Conservation (phyloP, 1,140 invertebrate species). For the Cherax destructor region DNA sequence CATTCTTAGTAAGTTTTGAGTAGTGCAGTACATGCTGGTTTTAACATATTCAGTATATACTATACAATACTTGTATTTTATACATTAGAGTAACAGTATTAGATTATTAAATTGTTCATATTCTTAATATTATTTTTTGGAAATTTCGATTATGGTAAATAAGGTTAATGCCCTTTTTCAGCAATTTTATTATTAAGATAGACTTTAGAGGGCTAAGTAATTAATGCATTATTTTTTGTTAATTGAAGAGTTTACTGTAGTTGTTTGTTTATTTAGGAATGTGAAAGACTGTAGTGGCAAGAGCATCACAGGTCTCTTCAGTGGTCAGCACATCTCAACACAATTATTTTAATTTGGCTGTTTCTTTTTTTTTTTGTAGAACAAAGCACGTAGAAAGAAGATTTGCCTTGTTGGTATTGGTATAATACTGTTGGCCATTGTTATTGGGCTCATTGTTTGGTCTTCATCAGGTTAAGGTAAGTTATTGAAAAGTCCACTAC, state of each 20-base stretch:
- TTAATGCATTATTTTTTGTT: background rate
- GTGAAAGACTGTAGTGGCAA: background rate
- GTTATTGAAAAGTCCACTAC: background rate
- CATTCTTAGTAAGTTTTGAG: too few relatives aligned
- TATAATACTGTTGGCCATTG: constrained; percentile 81
- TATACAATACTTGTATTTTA: too few relatives aligned
- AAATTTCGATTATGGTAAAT: too few relatives aligned
- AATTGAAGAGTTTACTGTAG: constrained; percentile 1
- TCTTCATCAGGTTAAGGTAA: constrained; percentile 32
- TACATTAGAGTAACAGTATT: too few relatives aligned
- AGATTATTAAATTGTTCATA: too few relatives aligned
- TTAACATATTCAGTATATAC: too few relatives aligned
- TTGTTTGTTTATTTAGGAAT: constrained; percentile 14
- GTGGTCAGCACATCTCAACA: constrained; percentile 39
- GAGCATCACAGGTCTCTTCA: constrained; percentile 45
- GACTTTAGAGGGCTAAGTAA: too few relatives aligned
- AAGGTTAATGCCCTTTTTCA: too few relatives aligned
- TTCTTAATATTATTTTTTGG: too few relatives aligned
- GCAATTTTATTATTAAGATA: too few relatives aligned
- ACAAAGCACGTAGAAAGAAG: constrained; percentile 91
- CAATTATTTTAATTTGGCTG: constrained; percentile 63
- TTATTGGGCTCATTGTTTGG: constrained; percentile 82
- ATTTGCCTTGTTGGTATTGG: constrained; percentile 84
- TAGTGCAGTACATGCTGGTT: too few relatives aligned
- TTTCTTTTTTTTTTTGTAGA: constrained; percentile 79